Evolutionary conservation across 2,797 vertebrate genomes (phyloP), one percentile per base, ranked within the genome.

Genomic region (Poecile montanus): DNA sequence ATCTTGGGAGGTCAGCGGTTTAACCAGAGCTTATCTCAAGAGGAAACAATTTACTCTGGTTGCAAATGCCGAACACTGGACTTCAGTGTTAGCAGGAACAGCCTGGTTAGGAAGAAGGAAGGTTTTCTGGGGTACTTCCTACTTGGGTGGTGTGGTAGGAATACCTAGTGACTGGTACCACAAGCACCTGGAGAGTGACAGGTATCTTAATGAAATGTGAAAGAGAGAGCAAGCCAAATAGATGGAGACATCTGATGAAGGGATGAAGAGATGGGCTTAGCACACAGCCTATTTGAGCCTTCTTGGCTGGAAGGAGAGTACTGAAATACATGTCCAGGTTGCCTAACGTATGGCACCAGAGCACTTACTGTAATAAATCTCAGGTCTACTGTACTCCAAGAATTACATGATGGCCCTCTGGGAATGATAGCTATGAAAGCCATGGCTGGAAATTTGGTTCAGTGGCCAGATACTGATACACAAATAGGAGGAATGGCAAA

Each of bases 291-390:
- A 50, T 95, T 65, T 2, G 6, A 92, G 67, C 67, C 57, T 67
- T 84, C 67, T 94, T 91, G 94, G 85, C 67, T 95, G 83, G 58
- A 89, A 82, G 65, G 42, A 68, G 61, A 79, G 36, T 48, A 73
- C 51, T 93, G 95, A 91, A 96, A 95, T 85, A 87, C 63, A 77
- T 1, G 12, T 93, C 74, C 95, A 96, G 90, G 94, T 96, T 96
- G 90, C 94, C 92, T 95, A 96, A 96, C 14, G 30, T 95, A 92
- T 97, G 95, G 93, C 94, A 97, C 75, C 92, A 96, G 86, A 85
- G 63, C 34, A 57, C 77, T 91, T 82, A 73, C 56, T 96, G 88
- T 92, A 95, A 95, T 92, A 91, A 92, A 93, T 96, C 75, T 91
- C 93, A 95, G 89, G 93, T 96, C 84, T 89, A 89, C 84, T 88